These are phyloP conservation scores for Megaleporinus macrocephalus DNA, from an alignment of 2,113 vertebrate species.

Conservation along the genomic window DNA sequence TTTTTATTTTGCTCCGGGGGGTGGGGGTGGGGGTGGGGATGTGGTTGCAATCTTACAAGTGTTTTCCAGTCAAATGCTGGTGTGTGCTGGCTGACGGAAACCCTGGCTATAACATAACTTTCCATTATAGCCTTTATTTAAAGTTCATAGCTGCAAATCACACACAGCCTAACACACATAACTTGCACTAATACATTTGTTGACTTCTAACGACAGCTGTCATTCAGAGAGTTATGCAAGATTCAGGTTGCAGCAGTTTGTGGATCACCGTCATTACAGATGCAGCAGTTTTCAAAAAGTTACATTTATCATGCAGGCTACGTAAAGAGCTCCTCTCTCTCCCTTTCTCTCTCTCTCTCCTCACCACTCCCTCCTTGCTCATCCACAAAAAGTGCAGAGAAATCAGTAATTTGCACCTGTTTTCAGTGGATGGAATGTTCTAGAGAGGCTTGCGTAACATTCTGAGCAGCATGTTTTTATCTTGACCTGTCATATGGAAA, in stretches of 20 bases:
- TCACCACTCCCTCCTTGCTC: not conserved
- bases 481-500: constrained; percentile 44
- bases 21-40: no score
- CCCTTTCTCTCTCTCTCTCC: not conserved
- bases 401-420: constrained; percentile 43
- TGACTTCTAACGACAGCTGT: no score
- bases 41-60: no score
- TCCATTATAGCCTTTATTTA: no score
- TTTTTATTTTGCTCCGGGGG: no score
- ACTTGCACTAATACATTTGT: no score
- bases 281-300: constrained; percentile 1
- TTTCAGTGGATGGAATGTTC: constrained; percentile 35
- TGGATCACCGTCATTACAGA: constrained; percentile 29
- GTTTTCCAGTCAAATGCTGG: no score
- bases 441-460: constrained; percentile 30
- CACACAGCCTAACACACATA: no score
- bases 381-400: constrained; percentile 27
- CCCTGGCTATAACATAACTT: no score
- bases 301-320: constrained; percentile 38
- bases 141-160: no score
- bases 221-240: not conserved
- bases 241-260: not conserved
- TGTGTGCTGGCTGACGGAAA: no score
- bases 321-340: constrained; percentile 9
- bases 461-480: constrained; percentile 44